A percentile compares a stretch with the other conserved stretches of the same genome.
Conservation (phyloP, 1,140 invertebrate genomes). For the Gonatopus flavifemur region DNA sequence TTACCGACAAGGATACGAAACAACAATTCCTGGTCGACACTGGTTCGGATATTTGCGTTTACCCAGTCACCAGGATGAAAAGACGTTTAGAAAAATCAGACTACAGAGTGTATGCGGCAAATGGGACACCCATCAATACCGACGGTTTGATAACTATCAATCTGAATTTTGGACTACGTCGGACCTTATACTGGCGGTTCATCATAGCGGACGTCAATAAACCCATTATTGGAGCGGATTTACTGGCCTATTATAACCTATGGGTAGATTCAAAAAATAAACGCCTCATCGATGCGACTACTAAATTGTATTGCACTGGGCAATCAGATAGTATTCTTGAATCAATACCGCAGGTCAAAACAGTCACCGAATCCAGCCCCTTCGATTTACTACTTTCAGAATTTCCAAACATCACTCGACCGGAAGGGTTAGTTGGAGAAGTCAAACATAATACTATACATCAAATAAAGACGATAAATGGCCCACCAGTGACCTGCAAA, state of each 20-base stretch:
- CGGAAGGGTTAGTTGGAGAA: not conserved
- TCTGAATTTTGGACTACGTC: constrained; percentile 34
- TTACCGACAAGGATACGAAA: constrained; percentile 1
- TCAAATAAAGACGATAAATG: constrained; percentile 29
- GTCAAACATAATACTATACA: constrained; percentile 7
- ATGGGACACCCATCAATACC: constrained; percentile 31
- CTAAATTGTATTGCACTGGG: not conserved
- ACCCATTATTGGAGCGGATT: not conserved
- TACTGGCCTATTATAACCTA: constrained; percentile 32
- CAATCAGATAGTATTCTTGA: not conserved
- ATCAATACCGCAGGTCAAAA: not conserved
- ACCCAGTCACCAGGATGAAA: constrained; percentile 1
- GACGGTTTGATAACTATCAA: constrained; percentile 35
- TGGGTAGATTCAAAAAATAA: constrained; percentile 31
- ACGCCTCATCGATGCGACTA: constrained; percentile 33
- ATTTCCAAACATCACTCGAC: constrained; percentile 11
- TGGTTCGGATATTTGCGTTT: constrained; percentile 14
- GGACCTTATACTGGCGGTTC: constrained; percentile 41
- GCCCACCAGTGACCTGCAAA: constrained; percentile 37
- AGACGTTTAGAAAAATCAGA: constrained; percentile 4
- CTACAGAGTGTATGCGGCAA: constrained; percentile 25
- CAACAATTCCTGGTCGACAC: constrained; percentile 13
- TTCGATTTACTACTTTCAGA: not conserved
- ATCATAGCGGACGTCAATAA: constrained; percentile 39
- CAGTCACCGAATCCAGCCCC: not conserved